phyloP scores from a whole-genome alignment of 2,113 vertebrate species.

The Corythornis madagascariensis region DNA sequence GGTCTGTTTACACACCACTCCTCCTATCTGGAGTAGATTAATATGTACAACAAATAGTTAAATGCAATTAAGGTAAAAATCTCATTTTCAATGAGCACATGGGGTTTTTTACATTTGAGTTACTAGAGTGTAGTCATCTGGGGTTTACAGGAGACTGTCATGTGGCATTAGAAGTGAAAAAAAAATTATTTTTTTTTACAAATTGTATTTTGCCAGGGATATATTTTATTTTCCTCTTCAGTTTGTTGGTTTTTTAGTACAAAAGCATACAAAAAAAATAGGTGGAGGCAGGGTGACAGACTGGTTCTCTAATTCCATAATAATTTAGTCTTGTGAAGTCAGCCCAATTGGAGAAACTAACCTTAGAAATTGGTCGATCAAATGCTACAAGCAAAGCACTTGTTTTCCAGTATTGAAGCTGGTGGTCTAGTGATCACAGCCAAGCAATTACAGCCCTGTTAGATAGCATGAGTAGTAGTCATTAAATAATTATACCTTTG shows the following conservation, averaged over 20 bases:
- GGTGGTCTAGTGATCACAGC: constrained; percentile 82
- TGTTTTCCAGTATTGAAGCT: constrained; percentile 48
- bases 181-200: not conserved
- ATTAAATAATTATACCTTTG: constrained; percentile 83
- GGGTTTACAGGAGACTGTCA: not conserved
- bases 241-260: not conserved
- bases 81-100: not conserved
- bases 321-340: not conserved
- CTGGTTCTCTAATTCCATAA: not conserved
- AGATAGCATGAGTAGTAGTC: constrained; percentile 56
- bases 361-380: constrained; percentile 42
- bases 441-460: constrained; percentile 67
- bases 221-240: not conserved
- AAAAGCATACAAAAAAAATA: not conserved
- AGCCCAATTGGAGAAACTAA: not conserved
- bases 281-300: not conserved
- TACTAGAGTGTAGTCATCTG: not conserved
- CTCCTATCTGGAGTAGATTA: not conserved
- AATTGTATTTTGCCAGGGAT: not conserved
- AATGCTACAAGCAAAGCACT: constrained; percentile 36
- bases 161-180: not conserved
- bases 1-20: not conserved
- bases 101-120: not conserved
- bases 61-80: not conserved
- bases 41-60: not conserved